phyloP scores from a whole-genome alignment of 2,113 vertebrate species.

The Phylloscopus trochiloides region DNA sequence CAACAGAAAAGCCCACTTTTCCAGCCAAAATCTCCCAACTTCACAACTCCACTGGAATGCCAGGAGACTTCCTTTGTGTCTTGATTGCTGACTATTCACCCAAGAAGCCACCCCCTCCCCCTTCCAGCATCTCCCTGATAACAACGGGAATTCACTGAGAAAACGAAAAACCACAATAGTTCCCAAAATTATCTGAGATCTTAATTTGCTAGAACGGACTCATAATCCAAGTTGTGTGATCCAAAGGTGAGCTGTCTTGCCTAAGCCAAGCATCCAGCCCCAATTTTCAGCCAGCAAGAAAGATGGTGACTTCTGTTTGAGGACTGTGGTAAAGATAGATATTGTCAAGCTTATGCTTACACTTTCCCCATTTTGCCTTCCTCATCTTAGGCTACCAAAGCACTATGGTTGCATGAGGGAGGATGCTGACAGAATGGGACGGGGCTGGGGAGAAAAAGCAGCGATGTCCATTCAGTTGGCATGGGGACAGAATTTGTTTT shows the following conservation, averaged over 20 bases:
- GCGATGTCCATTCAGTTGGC: accelerated
- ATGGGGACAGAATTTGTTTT: background rate
- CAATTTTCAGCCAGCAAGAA: background rate
- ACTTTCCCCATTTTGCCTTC: background rate
- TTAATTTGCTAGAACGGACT: background rate
- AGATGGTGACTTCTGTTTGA: background rate
- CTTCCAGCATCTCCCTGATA: accelerated
- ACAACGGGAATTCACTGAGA: background rate
- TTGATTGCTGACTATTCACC: background rate
- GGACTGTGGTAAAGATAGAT: background rate
- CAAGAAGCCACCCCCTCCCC: background rate
- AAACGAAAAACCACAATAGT: background rate
- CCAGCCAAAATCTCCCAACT: background rate
- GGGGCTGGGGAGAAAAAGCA: background rate
- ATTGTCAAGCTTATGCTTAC: background rate
- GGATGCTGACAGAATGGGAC: background rate
- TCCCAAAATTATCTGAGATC: background rate
- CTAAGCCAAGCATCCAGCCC: background rate
- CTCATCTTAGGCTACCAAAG: background rate
- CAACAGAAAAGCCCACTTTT: background rate
- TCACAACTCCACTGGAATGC: background rate
- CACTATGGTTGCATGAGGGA: background rate
- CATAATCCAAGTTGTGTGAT: background rate
- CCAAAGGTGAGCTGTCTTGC: background rate
- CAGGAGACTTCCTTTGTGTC: background rate